Percentiles rank a stretch among this genome's conserved stretches.
Conservation (phyloP, 1,140 invertebrate genomes). For the Maconellicoccus hirsutus region DNA sequence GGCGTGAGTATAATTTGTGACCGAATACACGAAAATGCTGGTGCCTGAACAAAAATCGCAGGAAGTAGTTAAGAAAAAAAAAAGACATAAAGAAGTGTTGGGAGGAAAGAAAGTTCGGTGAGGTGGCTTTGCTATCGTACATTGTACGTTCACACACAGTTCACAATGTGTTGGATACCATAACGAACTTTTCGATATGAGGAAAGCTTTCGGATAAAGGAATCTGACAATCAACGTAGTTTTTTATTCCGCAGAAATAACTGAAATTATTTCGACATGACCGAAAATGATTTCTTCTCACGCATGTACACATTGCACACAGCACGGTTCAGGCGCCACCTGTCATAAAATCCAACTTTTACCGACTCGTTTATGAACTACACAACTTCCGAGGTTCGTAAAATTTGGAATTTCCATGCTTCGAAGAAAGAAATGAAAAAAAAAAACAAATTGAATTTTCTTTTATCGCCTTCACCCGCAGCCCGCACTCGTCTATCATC, state of each 20-base stretch:
- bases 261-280: slow-evolving; percentile 5
- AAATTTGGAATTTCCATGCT: neutral
- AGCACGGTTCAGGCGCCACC: neutral
- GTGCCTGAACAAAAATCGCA: neutral
- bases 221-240: no score
- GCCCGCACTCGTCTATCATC: no score
- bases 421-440: no score
- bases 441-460: no score
- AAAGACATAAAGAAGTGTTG: neutral
- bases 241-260: neutral
- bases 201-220: no score
- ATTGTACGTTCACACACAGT: neutral
- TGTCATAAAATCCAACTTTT: neutral
- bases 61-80: slow-evolving; percentile 1
- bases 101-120: neutral
- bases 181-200: no score
- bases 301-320: neutral
- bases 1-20: slow-evolving; percentile 7
- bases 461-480: no score
- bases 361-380: neutral
- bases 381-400: neutral
- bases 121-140: neutral
- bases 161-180: no score
- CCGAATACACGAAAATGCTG: neutral
- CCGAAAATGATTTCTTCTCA: neutral